These are phyloP conservation scores for honey bee (Apis mellifera) DNA, from an alignment of 1,140 invertebrate species.

Conservation along the genomic window Amel_HAv3.1 CM009933.2:11190001-11190500, in stretches of 20 bases:
- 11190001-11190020: background rate
- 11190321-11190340: background rate
- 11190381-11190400: background rate
- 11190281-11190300: slow-evolving; percentile 13
- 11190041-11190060: slow-evolving; percentile 15
- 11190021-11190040: background rate
- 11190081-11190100: slow-evolving; percentile 17
- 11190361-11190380: background rate
- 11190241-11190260: slow-evolving; percentile 41
- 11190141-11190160: slow-evolving; percentile 24
- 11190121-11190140: slow-evolving; percentile 38
- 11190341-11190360: background rate
- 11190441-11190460: no score
- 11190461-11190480: no score
- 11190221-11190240: slow-evolving; percentile 26
- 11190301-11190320: slow-evolving; percentile 39
- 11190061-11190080: slow-evolving; percentile 37
- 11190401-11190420: background rate
- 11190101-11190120: slow-evolving; percentile 43
- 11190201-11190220: slow-evolving; percentile 29
- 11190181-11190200: slow-evolving; percentile 48
- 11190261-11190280: background rate
- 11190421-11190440: background rate
- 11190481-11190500: no score
- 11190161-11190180: slow-evolving; percentile 54